A percentile compares a stretch with the other conserved stretches of the same genome.
Conservation (phyloP, 2,797 vertebrate species). For the Periparus ater region DNA sequence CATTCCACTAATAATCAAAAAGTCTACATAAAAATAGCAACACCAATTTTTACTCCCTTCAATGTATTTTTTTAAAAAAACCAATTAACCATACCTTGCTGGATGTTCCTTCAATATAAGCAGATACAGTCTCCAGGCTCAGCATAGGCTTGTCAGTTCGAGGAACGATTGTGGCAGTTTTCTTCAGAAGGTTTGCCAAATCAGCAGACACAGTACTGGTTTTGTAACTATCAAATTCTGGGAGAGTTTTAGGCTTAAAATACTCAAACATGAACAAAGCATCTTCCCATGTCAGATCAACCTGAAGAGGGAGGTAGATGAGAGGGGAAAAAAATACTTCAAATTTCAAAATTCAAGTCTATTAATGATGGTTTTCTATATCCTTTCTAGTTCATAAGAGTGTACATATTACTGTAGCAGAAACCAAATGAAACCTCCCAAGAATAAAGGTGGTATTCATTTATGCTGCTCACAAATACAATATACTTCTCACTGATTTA, state of each 20-base stretch:
- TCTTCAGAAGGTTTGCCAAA: conserved; percentile 92
- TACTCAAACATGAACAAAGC: conserved; percentile 95
- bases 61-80: not conserved
- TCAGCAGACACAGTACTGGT: conserved; percentile 98
- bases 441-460: not conserved
- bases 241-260: conserved; percentile 96
- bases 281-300: conserved; percentile 92
- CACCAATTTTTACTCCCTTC: not conserved
- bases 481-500: not conserved
- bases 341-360: not conserved
- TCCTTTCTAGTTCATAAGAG: not conserved
- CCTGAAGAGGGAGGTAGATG: conserved; percentile 71
- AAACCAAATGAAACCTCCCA: not conserved
- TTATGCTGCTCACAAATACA: not conserved
- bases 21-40: not conserved
- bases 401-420: not conserved
- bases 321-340: not conserved
- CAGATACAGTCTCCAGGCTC: conserved; percentile 88
- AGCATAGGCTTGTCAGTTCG: conserved; percentile 83
- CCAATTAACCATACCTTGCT: conserved; percentile 80
- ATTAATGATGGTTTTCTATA: not conserved
- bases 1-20: not conserved
- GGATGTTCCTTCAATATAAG: conserved; percentile 88
- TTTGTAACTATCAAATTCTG: conserved; percentile 98
- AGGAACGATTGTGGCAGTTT: conserved; percentile 89